Conservation (phyloP, 1,140 invertebrate species). For the Protaetia brevitarsis region DNA sequence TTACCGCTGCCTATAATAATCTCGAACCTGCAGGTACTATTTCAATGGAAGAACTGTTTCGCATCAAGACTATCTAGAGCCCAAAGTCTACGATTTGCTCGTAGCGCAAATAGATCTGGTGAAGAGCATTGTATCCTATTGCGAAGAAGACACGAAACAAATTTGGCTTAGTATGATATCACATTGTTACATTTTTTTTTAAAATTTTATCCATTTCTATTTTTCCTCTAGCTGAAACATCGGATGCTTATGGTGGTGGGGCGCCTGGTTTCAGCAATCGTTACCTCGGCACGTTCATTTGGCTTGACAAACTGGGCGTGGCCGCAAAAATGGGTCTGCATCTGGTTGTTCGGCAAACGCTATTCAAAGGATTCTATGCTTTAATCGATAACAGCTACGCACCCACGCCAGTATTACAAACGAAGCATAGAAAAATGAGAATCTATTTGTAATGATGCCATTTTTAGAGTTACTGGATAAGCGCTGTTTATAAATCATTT, state of each 20-base stretch:
- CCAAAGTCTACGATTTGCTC: conserved; percentile 61
- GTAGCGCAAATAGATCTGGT: conserved; percentile 58
- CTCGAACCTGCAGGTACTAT: conserved; percentile 71
- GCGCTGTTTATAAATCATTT: conserved; percentile 64
- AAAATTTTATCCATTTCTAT: conserved; percentile 1
- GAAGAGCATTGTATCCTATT: conserved; percentile 49
- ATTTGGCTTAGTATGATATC: conserved; percentile 63
- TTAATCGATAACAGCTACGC: conserved; percentile 60
- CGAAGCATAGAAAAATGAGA: not conserved
- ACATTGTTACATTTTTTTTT: not conserved
- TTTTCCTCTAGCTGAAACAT: conserved; percentile 68
- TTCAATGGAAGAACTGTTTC: conserved; percentile 63
- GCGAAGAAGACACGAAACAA: conserved; percentile 38
- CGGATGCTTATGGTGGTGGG: conserved; percentile 73
- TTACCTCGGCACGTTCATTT: conserved; percentile 70
- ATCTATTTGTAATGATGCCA: too few species aligned
- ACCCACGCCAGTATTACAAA: conserved; percentile 54
- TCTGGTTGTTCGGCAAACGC: conserved; percentile 68
- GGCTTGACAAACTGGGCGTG: conserved; percentile 76
- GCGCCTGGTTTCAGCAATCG: conserved; percentile 66
- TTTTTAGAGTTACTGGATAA: conserved; percentile 69
- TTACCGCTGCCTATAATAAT: too few species aligned
- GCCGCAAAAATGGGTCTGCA: conserved; percentile 63
- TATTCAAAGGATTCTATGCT: conserved; percentile 67
- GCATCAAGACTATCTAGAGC: conserved; percentile 64